These are phyloP conservation scores for Sebastes schlegelii DNA, from an alignment of 2,113 vertebrate species.

Conservation along the genomic window DNA sequence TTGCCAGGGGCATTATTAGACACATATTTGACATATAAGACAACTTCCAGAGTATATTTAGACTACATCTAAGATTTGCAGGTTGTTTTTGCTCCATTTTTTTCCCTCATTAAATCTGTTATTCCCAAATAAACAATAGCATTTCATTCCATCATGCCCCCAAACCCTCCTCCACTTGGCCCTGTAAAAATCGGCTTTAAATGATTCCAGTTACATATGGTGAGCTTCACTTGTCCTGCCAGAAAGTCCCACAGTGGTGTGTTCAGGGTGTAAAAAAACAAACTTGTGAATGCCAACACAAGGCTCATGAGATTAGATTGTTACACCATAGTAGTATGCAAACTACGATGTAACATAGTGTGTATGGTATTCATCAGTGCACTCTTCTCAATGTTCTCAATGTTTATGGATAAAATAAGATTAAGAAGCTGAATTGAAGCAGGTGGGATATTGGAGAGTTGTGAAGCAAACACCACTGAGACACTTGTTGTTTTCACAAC, in stretches of 20 bases:
- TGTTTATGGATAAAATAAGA: neutral
- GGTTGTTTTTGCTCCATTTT: neutral
- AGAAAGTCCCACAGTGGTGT: conserved; percentile 2
- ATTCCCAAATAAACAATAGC: neutral
- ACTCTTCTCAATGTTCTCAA: neutral
- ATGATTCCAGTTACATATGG: conserved; percentile 27
- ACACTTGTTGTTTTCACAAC: neutral
- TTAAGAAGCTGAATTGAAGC: neutral
- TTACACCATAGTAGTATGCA: neutral
- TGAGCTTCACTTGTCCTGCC: conserved; percentile 19
- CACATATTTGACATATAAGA: too few relatives aligned
- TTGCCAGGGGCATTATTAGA: too few relatives aligned
- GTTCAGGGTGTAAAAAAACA: neutral
- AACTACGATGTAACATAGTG: neutral
- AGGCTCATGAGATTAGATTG: neutral
- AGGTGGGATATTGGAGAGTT: neutral
- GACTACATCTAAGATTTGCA: neutral
- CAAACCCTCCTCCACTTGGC: neutral
- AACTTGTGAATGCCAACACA: neutral
- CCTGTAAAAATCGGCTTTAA: neutral
- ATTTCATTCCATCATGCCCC: neutral
- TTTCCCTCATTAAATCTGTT: neutral
- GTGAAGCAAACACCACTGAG: neutral
- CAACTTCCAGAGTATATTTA: neutral
- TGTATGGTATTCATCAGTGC: neutral